Conservation (phyloP, 37 sponge, comb jelly and placozoan genomes). For the Geodia barretti region DNA sequence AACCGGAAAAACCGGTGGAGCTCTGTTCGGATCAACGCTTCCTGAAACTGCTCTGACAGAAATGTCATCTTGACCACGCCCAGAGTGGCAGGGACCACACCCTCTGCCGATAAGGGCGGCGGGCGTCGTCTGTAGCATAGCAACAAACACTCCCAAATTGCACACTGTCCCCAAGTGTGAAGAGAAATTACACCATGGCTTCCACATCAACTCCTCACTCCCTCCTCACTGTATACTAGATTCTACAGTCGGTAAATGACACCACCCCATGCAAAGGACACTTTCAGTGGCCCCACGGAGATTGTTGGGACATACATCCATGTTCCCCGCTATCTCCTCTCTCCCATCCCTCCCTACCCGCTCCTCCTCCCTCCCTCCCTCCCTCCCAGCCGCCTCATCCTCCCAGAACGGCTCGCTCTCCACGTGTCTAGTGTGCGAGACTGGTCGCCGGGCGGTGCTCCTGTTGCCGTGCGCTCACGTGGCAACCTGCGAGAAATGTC, state of each 20-base stretch:
- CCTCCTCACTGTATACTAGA: too few relatives aligned
- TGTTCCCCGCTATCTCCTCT: neutral
- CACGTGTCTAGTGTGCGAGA: slow-evolving; percentile 73
- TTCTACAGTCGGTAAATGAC: too few relatives aligned
- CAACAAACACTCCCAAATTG: too few relatives aligned
- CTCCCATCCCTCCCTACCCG: neutral
- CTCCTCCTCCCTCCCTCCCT: neutral
- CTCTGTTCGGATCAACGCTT: slow-evolving; percentile 90
- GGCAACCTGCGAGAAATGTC: slow-evolving; percentile 75
- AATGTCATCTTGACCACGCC: slow-evolving; percentile 44
- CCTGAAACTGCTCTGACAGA: slow-evolving; percentile 53
- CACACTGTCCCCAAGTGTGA: too few relatives aligned
- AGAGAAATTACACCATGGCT: too few relatives aligned
- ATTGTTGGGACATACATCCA: too few relatives aligned
- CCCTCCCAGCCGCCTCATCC: slow-evolving; percentile 1
- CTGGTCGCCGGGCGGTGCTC: slow-evolving; percentile 55
- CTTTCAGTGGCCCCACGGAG: too few relatives aligned
- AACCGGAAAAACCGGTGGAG: slow-evolving; percentile 78
- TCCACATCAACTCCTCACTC: too few relatives aligned
- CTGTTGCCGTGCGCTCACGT: slow-evolving; percentile 95
- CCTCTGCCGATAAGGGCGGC: too few relatives aligned
- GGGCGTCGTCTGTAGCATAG: too few relatives aligned
- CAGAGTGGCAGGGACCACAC: too few relatives aligned
- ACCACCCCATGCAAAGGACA: neutral
- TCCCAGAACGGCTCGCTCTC: slow-evolving; percentile 12